phyloP scores from a whole-genome alignment of 2,888 invertebrate species.

The Encarsia formosa region DNA sequence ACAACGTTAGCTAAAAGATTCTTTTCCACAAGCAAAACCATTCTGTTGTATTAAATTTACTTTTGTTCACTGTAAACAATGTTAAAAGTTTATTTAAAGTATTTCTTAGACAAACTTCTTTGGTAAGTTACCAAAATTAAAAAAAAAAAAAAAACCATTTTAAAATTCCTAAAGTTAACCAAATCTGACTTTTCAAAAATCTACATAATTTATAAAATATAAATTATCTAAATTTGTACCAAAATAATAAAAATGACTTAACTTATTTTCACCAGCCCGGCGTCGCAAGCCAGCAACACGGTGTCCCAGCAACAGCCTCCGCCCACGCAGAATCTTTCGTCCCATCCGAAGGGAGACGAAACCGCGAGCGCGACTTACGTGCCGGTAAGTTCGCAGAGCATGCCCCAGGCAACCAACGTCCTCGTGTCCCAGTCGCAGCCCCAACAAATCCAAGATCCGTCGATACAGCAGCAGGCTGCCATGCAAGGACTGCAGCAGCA shows the following conservation, averaged over 20 bases:
- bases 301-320: constrained; percentile 50
- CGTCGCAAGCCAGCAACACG: constrained; percentile 42
- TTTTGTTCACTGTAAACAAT: too few relatives aligned
- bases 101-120: too few relatives aligned
- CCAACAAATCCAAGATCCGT: constrained; percentile 50
- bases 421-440: constrained; percentile 42
- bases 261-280: constrained; percentile 22
- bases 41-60: too few relatives aligned
- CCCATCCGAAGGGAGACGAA: constrained; percentile 17
- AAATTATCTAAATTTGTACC: neutral
- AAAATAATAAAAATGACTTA: neutral
- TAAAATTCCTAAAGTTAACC: too few relatives aligned
- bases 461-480: constrained; percentile 21
- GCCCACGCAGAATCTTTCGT: constrained; percentile 50
- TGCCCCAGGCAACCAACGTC: constrained; percentile 41
- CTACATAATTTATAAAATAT: too few relatives aligned
- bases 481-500: constrained; percentile 45
- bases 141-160: too few relatives aligned
- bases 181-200: too few relatives aligned
- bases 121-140: too few relatives aligned
- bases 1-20: too few relatives aligned
- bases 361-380: constrained; percentile 25
- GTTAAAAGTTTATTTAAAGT: too few relatives aligned
- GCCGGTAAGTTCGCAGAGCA: constrained; percentile 40
- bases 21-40: too few relatives aligned